Evolutionary conservation across 2,888 invertebrate genomes (phyloP), one percentile per base, ranked within the genome.

Genomic region (Empis livida): DNA sequence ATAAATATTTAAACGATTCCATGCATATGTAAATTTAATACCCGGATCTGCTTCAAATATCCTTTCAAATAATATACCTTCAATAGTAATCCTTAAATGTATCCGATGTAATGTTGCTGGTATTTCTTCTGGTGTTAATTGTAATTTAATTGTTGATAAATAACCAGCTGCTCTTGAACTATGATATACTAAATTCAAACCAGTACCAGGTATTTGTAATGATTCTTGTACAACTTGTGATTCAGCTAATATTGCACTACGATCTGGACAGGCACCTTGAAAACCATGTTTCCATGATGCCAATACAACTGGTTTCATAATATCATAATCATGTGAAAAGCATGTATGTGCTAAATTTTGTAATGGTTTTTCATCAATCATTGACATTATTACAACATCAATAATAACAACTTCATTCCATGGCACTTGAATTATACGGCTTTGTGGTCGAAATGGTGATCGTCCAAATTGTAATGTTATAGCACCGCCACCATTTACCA

Each of bases 401-500:
- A 93, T 92, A 56, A 92, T 91, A 45, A 97, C 89, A 55, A 99
- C 93, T 79, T 92, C 91, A 72, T 99, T 97, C 92, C 96, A 95
- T 10, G 96, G 95, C 23, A 95, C 91, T 65, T 84, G 89, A 16
- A 91, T 84, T 50, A 92, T 91, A 61, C 88, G 81, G 41, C 82
- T 84, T 57, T 89, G 87, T 2, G 91, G 83, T 53, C 88, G 82
- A 71, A 93, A 93, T 2, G 92, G 92, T 39, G 89, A 84, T 50
- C 92, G 76, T 49, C 95, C 93, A 63, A 99, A 96, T 65, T 93
- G 90, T 44, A 99, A 72, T 0, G 90, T 93, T 3, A 99, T 91
- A 1, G 94, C 92, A 0, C 95, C 95, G 1, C 97, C 99, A n/a
- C 99, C 99, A 69, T 99, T 99, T 14, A 99, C 96, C 62, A 99